Base-by-base conservation (phyloP, 2,888 invertebrate species). In the Leistus spinibarbis region DNA sequence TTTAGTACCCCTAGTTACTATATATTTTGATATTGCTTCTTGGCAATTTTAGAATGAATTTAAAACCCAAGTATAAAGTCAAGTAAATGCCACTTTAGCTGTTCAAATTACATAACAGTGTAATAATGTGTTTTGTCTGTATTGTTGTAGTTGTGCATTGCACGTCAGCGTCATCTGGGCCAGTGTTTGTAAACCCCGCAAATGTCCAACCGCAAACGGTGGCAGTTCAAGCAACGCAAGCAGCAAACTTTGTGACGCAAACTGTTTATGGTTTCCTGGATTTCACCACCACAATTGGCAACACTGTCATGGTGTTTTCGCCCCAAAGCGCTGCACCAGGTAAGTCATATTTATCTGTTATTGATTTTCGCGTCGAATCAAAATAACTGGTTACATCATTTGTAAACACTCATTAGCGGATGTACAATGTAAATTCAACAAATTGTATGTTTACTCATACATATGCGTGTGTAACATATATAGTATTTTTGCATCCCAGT, bases 211-310 rank as follows among this genome's bases (percentile, higher is more conserved):
- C 64, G 16, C 77, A 79, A 5, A 78, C 79, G 53, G 68, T 68
- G 24, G 76, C 75, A 72, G 69, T 77, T 16, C 79, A 67, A 16
- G 69, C 76, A 20, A 70, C 74, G 4, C 53, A 76, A 53, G 23
- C 76, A 27, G 60, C 65, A 1, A 67, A 54, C 79, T 88, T 91
- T 79, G 88, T 93, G 78, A 97, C 96, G 19, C 96, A 96, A 86
- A 97, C 96, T 0, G 96, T 97, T 66, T 96, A 96, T 82, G 97
- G 97, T 71, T 97, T 97, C 86, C 87, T 96, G 79, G 96, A 97
- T 86, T 97, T 97, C 85, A 95, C 96, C 69, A 97, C 97, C 0
- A 96, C 96, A 2, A 95, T 97, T 81, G 96, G 95, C 77, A 95
- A 96, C 84, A 97, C 97, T 13, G 93, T 97, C 69, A 97, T 97